These are phyloP conservation scores for Acanthornis magna DNA, from an alignment of 2,797 vertebrate genomes.

Conservation along the genomic window DNA sequence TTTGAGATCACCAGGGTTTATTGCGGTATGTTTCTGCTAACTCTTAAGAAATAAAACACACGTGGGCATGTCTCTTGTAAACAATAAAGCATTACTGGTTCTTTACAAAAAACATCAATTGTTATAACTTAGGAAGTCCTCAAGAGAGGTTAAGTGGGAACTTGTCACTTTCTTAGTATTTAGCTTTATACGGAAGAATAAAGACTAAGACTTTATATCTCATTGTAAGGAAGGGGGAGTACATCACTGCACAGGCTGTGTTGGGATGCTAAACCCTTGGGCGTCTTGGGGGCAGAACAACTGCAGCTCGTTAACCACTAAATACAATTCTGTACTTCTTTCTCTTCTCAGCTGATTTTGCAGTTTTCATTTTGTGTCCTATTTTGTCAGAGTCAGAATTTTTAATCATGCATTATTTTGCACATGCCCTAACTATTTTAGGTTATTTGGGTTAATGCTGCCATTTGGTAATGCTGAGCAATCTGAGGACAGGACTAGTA, in stretches of 20 bases:
- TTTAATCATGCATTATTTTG: background rate
- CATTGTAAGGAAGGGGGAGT: background rate
- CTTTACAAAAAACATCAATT: background rate
- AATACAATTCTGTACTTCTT: background rate
- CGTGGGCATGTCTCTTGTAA: background rate
- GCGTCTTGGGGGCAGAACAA: background rate
- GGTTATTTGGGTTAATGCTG: background rate
- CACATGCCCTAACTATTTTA: background rate
- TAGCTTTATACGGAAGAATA: background rate
- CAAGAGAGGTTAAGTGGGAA: background rate
- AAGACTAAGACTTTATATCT: background rate
- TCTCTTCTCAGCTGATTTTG: background rate
- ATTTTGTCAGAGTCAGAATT: background rate
- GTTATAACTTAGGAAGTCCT: background rate
- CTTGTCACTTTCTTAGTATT: background rate
- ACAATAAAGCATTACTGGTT: background rate
- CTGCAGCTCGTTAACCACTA: background rate
- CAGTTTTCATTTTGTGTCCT: background rate
- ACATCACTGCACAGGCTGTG: background rate
- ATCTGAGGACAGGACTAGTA: background rate
- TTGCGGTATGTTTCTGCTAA: background rate
- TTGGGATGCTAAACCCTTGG: background rate
- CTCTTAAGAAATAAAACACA: background rate
- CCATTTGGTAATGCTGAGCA: background rate
- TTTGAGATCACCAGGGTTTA: background rate